Base-by-base conservation (phyloP, 2,888 invertebrate species). In the Plagiodera versicolora region DNA sequence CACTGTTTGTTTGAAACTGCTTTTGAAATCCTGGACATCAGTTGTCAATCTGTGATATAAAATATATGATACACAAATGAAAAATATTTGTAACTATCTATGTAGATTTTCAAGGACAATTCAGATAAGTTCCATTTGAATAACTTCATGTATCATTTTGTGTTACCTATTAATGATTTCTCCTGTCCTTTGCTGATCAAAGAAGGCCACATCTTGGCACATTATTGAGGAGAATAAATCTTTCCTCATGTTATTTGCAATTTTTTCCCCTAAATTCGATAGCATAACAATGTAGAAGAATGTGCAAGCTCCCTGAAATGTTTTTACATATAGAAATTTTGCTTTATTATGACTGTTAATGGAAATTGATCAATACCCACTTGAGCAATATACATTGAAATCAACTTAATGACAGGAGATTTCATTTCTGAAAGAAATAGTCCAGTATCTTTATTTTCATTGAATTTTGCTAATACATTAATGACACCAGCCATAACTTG, bases 1-100 rank as follows among this genome's bases (percentile, higher is more conserved):
- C 48, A 98, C 88, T 19, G 92, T 91, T 74, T 92, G 88, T 78
- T 98, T 98, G 77, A 98, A 98, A 1, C 94, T 91, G 71, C 96
- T 95, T 81, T 98, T 98, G 78, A 98, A 98, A 75, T 98, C 97
- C 78, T 98, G 97, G 8, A 98, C 89, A 81, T 98, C 98, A 48
- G 91, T 87, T 20, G 96, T 96, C 64, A 98, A 81, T 71, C 93
- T 90, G 82, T 5, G 44, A 28, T 28, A 9, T 24, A 20, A 49
- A 24, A 16, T 16, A 9, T 24, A 20, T 24, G 14, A 16, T 16
- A 20, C 28, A 24, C 20, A 49, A 24, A 16, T 49, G 14, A 28
- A n/a, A n/a, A n/a, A n/a, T n/a, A n/a, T n/a, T n/a, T n/a, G n/a
- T n/a, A n/a, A n/a, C n/a, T n/a, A n/a, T n/a, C n/a, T n/a, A n/a